phyloP scores from a whole-genome alignment of 2,797 vertebrate genomes.

The Cyprinodon diabolis region DNA sequence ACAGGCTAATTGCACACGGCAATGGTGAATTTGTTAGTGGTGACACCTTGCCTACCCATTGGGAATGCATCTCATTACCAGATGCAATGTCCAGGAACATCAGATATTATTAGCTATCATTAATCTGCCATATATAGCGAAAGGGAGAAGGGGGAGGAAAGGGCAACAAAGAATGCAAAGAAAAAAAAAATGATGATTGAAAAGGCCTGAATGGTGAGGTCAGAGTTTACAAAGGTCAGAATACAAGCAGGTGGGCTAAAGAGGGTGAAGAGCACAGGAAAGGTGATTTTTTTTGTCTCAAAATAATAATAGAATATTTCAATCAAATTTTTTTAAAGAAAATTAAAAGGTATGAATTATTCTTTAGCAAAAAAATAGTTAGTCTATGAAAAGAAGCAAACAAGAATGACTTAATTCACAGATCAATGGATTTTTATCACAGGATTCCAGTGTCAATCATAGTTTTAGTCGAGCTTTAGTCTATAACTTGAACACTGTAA shows the following conservation, averaged over 20 bases:
- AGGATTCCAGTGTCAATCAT: background rate
- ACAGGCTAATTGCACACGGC: conserved; percentile 96
- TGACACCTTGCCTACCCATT: conserved; percentile 95
- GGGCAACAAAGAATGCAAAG: conserved; percentile 81
- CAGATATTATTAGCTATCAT: conserved; percentile 99
- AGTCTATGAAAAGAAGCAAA: background rate
- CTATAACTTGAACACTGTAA: background rate
- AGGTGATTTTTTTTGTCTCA: conserved; percentile 29
- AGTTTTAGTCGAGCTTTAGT: background rate
- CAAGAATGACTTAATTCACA: background rate
- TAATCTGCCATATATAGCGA: conserved; percentile 94
- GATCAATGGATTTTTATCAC: background rate
- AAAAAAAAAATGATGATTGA: conserved; percentile 82
- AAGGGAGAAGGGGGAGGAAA: conserved; percentile 51
- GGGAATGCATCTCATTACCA: conserved; percentile 99
- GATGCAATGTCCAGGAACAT: conserved; percentile 97
- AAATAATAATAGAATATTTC: conserved; percentile 8
- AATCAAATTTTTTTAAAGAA: background rate
- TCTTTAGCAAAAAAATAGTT: background rate
- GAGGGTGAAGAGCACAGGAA: conserved; percentile 32
- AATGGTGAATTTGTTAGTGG: conserved; percentile 98
- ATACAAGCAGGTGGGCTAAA: conserved; percentile 57
- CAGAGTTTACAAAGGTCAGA: conserved; percentile 79
- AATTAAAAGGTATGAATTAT: background rate
- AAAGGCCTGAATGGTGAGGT: conserved; percentile 77